Conservation (phyloP, 37 sponge, comb jelly and placozoan species). For the Eunapius fragilis region DNA sequence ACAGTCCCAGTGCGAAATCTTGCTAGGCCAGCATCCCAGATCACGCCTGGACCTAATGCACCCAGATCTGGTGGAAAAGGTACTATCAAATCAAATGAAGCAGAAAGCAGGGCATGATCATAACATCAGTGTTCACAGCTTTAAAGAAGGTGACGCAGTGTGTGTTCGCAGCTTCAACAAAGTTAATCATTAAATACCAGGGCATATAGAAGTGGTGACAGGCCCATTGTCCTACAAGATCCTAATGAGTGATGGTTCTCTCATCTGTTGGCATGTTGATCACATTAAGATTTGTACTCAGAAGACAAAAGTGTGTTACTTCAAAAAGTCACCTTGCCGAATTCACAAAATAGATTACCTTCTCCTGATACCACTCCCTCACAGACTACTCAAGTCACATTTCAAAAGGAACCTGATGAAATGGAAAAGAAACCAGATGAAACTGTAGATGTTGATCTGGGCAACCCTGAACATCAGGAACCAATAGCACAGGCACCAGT, state of each 20-base stretch:
- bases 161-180: constrained; percentile 6
- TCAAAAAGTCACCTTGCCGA: too few relatives aligned
- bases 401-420: too few relatives aligned
- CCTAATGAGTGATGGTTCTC: not conserved
- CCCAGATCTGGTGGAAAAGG: too few relatives aligned
- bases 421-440: too few relatives aligned
- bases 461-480: too few relatives aligned
- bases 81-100: constrained; percentile 4
- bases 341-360: too few relatives aligned
- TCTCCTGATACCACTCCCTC: too few relatives aligned
- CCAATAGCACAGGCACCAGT: too few relatives aligned
- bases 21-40: constrained; percentile 15
- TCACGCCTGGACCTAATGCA: constrained; percentile 30
- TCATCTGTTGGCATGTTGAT: constrained; percentile 18
- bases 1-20: constrained; percentile 7
- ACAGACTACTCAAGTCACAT: too few relatives aligned
- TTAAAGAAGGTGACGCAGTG: not conserved
- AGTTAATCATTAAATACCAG: constrained; percentile 11
- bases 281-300: not conserved
- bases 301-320: too few relatives aligned
- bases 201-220: not conserved
- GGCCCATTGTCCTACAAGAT: constrained; percentile 27
- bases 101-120: constrained; percentile 22
- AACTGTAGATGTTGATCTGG: too few relatives aligned
- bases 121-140: not conserved